Conservation (phyloP, 2,888 invertebrate genomes). For the Scaptomyza reducta region DNA sequence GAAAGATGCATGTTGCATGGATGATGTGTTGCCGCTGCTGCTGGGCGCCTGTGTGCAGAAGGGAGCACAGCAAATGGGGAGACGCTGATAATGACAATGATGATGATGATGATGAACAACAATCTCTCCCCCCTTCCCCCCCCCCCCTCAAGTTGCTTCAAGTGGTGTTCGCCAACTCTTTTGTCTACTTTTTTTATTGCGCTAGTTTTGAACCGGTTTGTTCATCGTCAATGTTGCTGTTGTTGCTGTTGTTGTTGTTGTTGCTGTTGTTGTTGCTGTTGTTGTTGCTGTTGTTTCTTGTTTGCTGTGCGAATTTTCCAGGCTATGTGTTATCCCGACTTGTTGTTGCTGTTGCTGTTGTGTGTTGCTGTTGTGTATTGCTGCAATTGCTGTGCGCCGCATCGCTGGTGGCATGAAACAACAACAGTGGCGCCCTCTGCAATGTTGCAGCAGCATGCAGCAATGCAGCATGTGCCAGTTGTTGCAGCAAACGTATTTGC, state of each 20-base stretch:
- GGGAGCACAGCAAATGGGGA: constrained; percentile 61
- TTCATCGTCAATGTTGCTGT: constrained; percentile 27
- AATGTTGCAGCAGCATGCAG: constrained; percentile 81
- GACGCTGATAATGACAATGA: constrained; percentile 18
- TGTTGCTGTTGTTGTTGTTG: constrained; percentile 41
- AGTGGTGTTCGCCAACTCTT: constrained; percentile 52
- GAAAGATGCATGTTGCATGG: constrained; percentile 20
- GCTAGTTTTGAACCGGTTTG: constrained; percentile 60
- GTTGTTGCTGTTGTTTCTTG: constrained; percentile 51
- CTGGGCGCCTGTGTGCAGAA: constrained; percentile 58
- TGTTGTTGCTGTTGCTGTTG: constrained; percentile 32
- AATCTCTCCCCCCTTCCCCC: constrained; percentile 12
- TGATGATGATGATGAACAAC: not conserved
- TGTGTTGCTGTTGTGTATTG: constrained; percentile 29
- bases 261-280: constrained; percentile 60
- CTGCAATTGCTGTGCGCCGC: constrained; percentile 74
- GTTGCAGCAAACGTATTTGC: constrained; percentile 31
- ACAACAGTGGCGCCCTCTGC: constrained; percentile 82
- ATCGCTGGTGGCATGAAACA: constrained; percentile 83
- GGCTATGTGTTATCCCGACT: constrained; percentile 51
- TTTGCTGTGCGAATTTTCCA: constrained; percentile 72
- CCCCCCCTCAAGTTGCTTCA: constrained; percentile 24
- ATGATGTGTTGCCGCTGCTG: constrained; percentile 16
- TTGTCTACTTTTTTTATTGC: constrained; percentile 70
- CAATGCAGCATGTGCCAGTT: constrained; percentile 15